Evolutionary conservation across 1,140 invertebrate species (phyloP).

Genomic region (Acromyrmex charruanus): DNA sequence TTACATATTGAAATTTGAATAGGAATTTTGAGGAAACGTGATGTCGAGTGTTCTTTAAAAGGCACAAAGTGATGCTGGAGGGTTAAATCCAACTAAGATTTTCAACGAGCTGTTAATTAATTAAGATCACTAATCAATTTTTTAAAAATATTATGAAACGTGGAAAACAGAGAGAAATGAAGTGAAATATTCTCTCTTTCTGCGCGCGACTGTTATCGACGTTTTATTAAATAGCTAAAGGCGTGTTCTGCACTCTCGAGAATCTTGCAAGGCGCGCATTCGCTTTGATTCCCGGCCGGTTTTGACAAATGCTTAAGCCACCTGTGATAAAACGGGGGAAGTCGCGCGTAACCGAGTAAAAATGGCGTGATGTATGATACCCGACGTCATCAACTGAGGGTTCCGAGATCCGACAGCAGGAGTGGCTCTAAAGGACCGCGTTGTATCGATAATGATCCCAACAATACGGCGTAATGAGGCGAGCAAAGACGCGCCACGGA

Average conservation of each 20-base stretch:
- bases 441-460: constrained; percentile 62
- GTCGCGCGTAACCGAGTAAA: constrained; percentile 43
- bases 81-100: not conserved
- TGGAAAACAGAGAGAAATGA: not conserved
- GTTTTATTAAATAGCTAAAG: constrained; percentile 28
- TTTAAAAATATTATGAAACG: not conserved
- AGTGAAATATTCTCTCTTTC: constrained; percentile 9
- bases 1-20: too few species aligned
- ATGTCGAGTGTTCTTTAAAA: too few species aligned
- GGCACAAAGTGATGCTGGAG: too few species aligned
- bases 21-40: too few species aligned
- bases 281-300: constrained; percentile 44
- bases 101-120: not conserved
- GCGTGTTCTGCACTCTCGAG: not conserved
- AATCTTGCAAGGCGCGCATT: constrained; percentile 33
- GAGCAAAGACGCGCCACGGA: constrained; percentile 37
- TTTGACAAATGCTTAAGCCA: constrained; percentile 54
- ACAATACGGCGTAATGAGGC: constrained; percentile 59
- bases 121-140: constrained; percentile 2
- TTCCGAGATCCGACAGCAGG: constrained; percentile 35
- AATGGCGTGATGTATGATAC: constrained; percentile 53
- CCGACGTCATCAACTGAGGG: constrained; percentile 19
- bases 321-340: constrained; percentile 50
- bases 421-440: constrained; percentile 44
- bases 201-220: constrained; percentile 16